A percentile compares a stretch with the other conserved stretches of the same genome.
These are phyloP conservation scores for Lottia gigantea DNA, from an alignment of 2,888 invertebrate genomes.

Conservation along the genomic window DNA sequence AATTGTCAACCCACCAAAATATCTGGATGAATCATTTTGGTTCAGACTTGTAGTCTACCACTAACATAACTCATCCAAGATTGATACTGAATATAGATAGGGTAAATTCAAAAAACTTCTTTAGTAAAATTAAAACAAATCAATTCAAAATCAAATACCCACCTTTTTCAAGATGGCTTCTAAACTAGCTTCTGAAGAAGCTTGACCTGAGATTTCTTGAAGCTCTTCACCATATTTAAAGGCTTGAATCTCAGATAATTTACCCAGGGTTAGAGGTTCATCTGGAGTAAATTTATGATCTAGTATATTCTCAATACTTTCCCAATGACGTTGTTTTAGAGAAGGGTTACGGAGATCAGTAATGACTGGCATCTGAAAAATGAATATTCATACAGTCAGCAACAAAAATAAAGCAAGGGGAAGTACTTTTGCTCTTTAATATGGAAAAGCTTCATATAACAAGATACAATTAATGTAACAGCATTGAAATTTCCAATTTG, in stretches of 20 bases:
- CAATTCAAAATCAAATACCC: conserved; percentile 15
- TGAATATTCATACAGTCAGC: background rate
- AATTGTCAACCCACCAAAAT: too few species aligned
- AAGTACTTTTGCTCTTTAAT: background rate
- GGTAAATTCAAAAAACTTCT: too few species aligned
- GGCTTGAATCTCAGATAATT: conserved; percentile 79
- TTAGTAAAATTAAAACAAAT: too few species aligned
- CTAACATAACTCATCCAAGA: background rate
- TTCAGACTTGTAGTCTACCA: too few species aligned
- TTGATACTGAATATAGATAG: background rate
- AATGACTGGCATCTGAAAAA: conserved; percentile 75
- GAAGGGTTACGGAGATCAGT: conserved; percentile 84
- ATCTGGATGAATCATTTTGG: too few species aligned
- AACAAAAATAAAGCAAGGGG: background rate
- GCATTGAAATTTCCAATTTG: too few species aligned
- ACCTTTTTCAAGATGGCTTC: conserved; percentile 84
- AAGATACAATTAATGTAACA: background rate
- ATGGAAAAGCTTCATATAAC: background rate
- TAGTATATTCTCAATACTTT: conserved; percentile 81
- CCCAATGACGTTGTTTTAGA: conserved; percentile 85
- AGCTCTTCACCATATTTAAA: conserved; percentile 80
- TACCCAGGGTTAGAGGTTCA: conserved; percentile 75
- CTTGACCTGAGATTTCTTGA: conserved; percentile 87
- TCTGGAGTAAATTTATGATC: conserved; percentile 78
- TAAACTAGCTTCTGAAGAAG: conserved; percentile 86